Percentiles rank a stretch among this genome's conserved stretches.
Conservation (phyloP, 2,888 invertebrate species). For the Mantis religiosa region DNA sequence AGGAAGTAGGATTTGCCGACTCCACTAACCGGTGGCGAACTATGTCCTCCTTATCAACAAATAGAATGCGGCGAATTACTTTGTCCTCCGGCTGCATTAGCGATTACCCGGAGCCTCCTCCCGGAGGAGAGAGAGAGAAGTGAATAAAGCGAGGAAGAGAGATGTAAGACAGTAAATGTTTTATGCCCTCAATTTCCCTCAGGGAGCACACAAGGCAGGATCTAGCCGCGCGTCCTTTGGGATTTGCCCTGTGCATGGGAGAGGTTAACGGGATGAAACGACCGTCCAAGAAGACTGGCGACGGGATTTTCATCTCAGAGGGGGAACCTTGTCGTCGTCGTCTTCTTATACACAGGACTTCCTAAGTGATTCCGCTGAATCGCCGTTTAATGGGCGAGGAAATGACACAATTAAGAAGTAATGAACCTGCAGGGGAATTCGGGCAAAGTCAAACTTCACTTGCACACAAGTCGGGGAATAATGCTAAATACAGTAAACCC, state of each 20-base stretch:
- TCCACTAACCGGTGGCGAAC: too few relatives aligned
- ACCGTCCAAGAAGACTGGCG: background rate
- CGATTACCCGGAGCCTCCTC: background rate
- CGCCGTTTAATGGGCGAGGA: background rate
- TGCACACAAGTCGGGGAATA: background rate
- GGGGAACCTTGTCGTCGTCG: background rate
- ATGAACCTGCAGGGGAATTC: background rate
- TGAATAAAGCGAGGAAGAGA: background rate
- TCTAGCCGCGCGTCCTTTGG: background rate
- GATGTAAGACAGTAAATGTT: slow-evolving; percentile 20
- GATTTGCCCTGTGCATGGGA: slow-evolving; percentile 8
- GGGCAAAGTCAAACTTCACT: background rate
- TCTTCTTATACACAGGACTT: background rate
- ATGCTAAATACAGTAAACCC: too few relatives aligned
- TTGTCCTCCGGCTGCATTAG: background rate
- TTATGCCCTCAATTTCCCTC: slow-evolving; percentile 23
- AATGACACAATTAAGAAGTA: background rate
- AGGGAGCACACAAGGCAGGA: slow-evolving; percentile 10
- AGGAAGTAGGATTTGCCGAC: background rate
- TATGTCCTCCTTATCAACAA: background rate
- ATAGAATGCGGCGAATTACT: background rate
- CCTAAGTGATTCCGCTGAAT: background rate
- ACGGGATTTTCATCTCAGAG: slow-evolving; percentile 2
- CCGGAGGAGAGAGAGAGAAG: background rate
- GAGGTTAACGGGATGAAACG: slow-evolving; percentile 16